These are phyloP conservation scores for Ecliptopera silaceata DNA, from an alignment of 2,888 invertebrate species.

Conservation along the genomic window DNA sequence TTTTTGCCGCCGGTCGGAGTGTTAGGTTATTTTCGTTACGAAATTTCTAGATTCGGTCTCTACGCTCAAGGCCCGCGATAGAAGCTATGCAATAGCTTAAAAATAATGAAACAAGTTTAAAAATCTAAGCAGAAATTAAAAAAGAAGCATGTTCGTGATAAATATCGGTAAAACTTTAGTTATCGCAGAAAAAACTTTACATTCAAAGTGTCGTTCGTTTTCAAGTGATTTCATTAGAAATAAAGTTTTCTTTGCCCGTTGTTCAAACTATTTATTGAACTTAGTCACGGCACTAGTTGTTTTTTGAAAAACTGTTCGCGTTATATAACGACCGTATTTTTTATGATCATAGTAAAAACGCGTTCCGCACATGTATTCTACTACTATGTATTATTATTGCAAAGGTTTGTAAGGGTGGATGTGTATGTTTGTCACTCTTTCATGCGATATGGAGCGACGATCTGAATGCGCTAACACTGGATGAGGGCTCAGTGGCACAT, in stretches of 20 bases:
- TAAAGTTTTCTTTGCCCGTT: conserved; percentile 38
- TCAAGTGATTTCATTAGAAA: conserved; percentile 40
- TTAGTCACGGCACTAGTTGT: conserved; percentile 38
- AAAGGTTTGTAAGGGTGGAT: too few relatives aligned
- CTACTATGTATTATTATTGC: too few relatives aligned
- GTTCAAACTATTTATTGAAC: conserved; percentile 42
- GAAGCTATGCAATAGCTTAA: too few relatives aligned
- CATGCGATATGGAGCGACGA: too few relatives aligned
- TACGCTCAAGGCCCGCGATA: too few relatives aligned
- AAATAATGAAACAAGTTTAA: background rate
- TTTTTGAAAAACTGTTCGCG: background rate
- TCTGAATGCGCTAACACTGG: too few relatives aligned
- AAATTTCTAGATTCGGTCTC: too few relatives aligned
- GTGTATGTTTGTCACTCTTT: too few relatives aligned
- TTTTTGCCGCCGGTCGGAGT: too few relatives aligned
- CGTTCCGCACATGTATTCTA: too few relatives aligned
- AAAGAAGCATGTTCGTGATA: conserved; percentile 11
- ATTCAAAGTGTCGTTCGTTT: conserved; percentile 32
- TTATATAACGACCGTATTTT: background rate
- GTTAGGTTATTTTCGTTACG: too few relatives aligned
- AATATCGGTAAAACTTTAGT: conserved; percentile 9
- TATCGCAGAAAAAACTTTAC: conserved; percentile 20
- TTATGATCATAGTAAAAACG: background rate
- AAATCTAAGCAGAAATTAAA: background rate
- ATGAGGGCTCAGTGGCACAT: too few relatives aligned